A percentile compares a stretch with the other conserved stretches of the same genome.
phyloP scores from a whole-genome alignment of 2,797 vertebrate species.

The Dicrostonyx torquatus region DNA sequence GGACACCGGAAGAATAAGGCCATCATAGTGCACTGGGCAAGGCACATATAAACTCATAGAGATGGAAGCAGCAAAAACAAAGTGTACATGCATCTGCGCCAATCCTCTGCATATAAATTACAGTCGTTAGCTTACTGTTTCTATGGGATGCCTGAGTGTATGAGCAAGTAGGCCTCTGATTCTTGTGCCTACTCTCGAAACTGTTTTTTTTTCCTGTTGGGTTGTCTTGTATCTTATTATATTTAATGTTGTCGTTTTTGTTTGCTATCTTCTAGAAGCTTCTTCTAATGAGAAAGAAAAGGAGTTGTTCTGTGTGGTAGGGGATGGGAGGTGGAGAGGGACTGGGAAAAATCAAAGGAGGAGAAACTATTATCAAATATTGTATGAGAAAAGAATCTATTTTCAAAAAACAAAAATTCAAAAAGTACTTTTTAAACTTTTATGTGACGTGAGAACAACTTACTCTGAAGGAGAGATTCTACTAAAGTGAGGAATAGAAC shows the following conservation, averaged over 20 bases:
- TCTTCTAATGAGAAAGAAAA: background rate
- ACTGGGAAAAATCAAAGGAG: too few relatives aligned
- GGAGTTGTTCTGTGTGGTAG: background rate
- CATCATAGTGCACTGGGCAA: background rate
- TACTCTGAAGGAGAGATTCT: background rate
- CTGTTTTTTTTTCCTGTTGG: background rate
- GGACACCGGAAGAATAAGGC: background rate
- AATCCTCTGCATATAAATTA: too few relatives aligned
- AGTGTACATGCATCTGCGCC: too few relatives aligned
- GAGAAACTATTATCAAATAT: background rate
- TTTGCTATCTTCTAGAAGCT: background rate
- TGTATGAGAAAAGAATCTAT: too few relatives aligned
- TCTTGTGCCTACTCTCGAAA: background rate
- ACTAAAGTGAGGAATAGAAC: background rate
- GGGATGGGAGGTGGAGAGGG: background rate
- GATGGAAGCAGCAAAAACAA: too few relatives aligned
- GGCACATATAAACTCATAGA: background rate
- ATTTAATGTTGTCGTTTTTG: background rate
- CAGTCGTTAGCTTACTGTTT: background rate
- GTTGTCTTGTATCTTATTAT: background rate
- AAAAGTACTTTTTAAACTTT: background rate
- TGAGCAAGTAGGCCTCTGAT: background rate
- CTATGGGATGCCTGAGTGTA: too few relatives aligned
- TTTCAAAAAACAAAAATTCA: background rate
- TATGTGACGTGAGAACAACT: background rate